Evolutionary conservation across 2,113 vertebrate species (phyloP), one percentile per base, ranked within the genome.

Genomic region (Oncorhynchus mykiss): DNA sequence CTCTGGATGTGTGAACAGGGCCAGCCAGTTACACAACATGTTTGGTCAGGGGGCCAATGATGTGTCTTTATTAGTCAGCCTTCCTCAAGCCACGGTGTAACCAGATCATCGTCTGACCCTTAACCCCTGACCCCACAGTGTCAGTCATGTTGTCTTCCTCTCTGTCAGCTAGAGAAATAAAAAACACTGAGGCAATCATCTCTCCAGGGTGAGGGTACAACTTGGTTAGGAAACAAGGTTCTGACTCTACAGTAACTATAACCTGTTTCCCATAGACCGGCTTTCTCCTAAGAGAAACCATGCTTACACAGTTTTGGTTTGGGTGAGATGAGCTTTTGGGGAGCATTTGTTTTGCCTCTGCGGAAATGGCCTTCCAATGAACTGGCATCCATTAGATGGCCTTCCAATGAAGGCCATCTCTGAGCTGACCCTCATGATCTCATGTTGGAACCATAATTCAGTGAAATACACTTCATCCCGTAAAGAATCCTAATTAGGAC

Each of bases 41-140:
- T 54, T 18, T 54, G 16, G 16, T 5, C 51, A 54, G 16, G 16
- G 51, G 5, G 51, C 13, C 51, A 54, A 54, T 54, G 12, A 22
- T 62, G 59, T 62, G n/a, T 62, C 59, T 62, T 62, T n/a, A 62
- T 62, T 62, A 62, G 59, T 62, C 59, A 16, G 59, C 16, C 18
- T 57, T 57, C 14, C 51, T 57, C 4, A 57, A 57, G 51, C n/a
- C 59, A 60, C 4, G 20, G 5, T 22, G 59, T 60, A 22, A 60
- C 59, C 59, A 60, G 18, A 60, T 60, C 59, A 20, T 9, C 59
- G 20, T 20, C n/a, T n/a, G 59, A 60, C 59, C 59, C 2, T 62
- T 22, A 22, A 22, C 59, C 59, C 59, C 18, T 62, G 59, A 62
- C 59, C n/a, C n/a, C 59, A 22, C n/a, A 62, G n/a, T 8, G 18